Conservation (phyloP, 2,888 invertebrate genomes). For the Didymodactylos carnosus region DNA sequence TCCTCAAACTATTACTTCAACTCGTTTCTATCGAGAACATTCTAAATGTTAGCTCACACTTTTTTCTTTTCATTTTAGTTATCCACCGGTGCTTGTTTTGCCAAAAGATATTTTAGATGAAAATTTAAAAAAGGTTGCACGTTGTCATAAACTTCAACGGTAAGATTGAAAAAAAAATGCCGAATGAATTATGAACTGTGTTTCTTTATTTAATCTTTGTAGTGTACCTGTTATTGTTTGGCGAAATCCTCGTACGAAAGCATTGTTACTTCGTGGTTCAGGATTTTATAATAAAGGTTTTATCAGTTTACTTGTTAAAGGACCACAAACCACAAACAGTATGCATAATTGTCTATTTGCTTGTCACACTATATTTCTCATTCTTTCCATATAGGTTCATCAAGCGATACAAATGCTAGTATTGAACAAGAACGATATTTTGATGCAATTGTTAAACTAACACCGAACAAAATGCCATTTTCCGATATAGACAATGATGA, state of each 20-base stretch:
- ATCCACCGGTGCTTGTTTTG: slow-evolving; percentile 73
- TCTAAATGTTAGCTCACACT: too few relatives aligned
- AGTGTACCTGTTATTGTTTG: slow-evolving; percentile 70
- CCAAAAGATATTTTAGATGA: slow-evolving; percentile 71
- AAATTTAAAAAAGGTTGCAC: slow-evolving; percentile 61
- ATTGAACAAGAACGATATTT: slow-evolving; percentile 68
- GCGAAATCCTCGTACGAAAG: slow-evolving; percentile 68
- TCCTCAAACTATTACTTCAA: too few relatives aligned
- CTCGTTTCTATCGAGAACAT: too few relatives aligned
- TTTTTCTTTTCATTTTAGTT: too few relatives aligned
- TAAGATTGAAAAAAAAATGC: slow-evolving; percentile 16
- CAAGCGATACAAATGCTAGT: slow-evolving; percentile 49
- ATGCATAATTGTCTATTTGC: not conserved
- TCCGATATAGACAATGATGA: not conserved
- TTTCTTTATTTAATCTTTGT: too few relatives aligned
- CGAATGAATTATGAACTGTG: not conserved
- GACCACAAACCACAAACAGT: not conserved
- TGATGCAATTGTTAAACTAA: slow-evolving; percentile 53
- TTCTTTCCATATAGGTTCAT: slow-evolving; percentile 18
- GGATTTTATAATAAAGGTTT: slow-evolving; percentile 65
- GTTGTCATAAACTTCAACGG: slow-evolving; percentile 68
- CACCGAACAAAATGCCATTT: slow-evolving; percentile 31
- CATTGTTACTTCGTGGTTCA: slow-evolving; percentile 55
- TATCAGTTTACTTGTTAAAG: slow-evolving; percentile 62
- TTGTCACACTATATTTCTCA: too few relatives aligned